phyloP scores from a whole-genome alignment of 2,797 vertebrate species.

The Prionace glauca region DNA sequence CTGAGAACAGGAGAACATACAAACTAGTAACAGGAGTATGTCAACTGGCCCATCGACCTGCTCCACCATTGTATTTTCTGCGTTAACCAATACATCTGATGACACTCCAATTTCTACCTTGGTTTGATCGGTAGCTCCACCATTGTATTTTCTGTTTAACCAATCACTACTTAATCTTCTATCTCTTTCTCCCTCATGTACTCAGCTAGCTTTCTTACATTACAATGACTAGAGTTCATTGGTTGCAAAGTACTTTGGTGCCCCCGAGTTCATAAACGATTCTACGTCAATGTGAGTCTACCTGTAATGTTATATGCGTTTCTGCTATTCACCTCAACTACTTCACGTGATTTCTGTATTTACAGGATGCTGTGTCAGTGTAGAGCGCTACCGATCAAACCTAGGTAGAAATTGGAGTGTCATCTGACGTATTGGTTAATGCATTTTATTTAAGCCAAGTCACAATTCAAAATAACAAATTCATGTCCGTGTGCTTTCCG shows the following conservation, averaged over 20 bases:
- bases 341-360: background rate
- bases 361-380: background rate
- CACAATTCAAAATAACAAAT: background rate
- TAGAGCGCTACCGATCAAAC: background rate
- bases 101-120: no score
- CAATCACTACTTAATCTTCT: background rate
- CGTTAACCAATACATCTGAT: background rate
- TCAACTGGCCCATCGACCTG: no score
- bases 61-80: background rate
- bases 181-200: background rate
- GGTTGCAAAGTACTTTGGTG: background rate
- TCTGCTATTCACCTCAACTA: background rate
- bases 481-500: background rate
- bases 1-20: no score
- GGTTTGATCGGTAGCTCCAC: no score
- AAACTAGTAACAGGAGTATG: no score
- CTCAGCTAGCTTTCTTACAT: background rate
- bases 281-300: background rate
- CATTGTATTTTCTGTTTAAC: background rate
- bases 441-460: background rate
- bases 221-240: background rate
- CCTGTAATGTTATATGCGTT: background rate
- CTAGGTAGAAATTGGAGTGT: background rate
- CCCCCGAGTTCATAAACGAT: background rate
- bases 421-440: background rate